A percentile compares a stretch with the other conserved stretches of the same genome.
Evolutionary conservation across 2,113 vertebrate species (phyloP).

Genomic region (Steatornis caripensis): DNA sequence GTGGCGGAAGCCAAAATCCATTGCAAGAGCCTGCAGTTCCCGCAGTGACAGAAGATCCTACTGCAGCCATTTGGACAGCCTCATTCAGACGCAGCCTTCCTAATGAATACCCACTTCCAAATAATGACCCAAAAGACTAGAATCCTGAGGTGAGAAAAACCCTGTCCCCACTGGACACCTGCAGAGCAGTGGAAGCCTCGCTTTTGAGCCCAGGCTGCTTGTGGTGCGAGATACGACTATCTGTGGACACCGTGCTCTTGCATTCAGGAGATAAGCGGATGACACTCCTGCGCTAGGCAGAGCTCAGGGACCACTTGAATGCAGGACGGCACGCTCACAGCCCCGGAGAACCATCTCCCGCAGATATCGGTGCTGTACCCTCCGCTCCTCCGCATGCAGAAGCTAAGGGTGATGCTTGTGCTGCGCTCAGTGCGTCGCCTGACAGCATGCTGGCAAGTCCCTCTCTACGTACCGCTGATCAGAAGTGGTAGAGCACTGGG

Average conservation of each 20-base stretch:
- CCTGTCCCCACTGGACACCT: fast-evolving
- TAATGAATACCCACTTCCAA: not conserved
- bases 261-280: not conserved
- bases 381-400: not conserved
- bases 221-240: fast-evolving
- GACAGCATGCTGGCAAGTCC: not conserved
- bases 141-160: not conserved
- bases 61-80: not conserved
- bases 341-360: not conserved
- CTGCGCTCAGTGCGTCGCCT: fast-evolving
- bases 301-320: not conserved
- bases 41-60: not conserved
- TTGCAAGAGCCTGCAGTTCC: not conserved
- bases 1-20: not conserved
- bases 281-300: not conserved
- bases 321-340: fast-evolving
- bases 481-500: not conserved
- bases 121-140: fast-evolving
- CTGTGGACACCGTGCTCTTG: not conserved
- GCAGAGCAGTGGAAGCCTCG: fast-evolving
- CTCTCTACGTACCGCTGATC: not conserved
- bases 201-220: not conserved
- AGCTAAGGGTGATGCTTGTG: not conserved
- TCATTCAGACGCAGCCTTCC: not conserved
- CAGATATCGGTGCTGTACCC: fast-evolving